Base-by-base conservation (phyloP, 2,888 invertebrate species). In the Lasiommata megera region DNA sequence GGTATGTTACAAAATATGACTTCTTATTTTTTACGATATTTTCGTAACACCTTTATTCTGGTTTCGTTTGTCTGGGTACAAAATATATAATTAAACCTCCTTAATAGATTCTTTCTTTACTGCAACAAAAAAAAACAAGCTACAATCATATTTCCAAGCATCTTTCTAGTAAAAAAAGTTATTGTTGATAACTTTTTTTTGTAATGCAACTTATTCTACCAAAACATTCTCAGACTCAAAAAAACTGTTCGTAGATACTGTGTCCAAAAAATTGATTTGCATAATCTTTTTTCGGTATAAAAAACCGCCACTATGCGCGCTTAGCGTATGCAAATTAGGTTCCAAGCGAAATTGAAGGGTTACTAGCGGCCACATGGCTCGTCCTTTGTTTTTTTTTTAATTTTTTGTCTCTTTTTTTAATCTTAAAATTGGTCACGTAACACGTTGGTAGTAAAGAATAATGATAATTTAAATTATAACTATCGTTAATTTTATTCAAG, bases 241-340 rank as follows among this genome's bases (percentile, higher is more conserved):
- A 23, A 83, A 82, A 71, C 72, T 75, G 70, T 40, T 14, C 70
- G 65, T 61, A 63, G 64, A 59, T 58, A 64, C 66, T 66, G 75
- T 88, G 88, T 82, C 88, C 88, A 89, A 89, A 89, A 89, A 89
- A 88, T 61, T 56, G 60, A 84, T 89, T 86, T 70, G 63, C 89
- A 89, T 89, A 89, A 88, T 86, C 88, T 82, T 69, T 69, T 46
- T 74, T 70, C 67, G 61, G 69, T 56, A 71, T 74, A 86, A 87
- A 88, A 88, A 88, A 82, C 88, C 79, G 87, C 88, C 87, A 85
- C 76, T 70, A 31, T 46, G 31, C 31, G 44, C 44, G 46, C 46
- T 31, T 29, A 46, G 72, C 67, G 68, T 84, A 89, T 88, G 88
- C 84, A 87, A 88, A 88, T 85, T 71, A 57, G 34, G 63, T 56